Percentiles rank a stretch among this genome's conserved stretches.
phyloP scores from a whole-genome alignment of 2,888 invertebrate genomes.

The Molanna angustata region DNA sequence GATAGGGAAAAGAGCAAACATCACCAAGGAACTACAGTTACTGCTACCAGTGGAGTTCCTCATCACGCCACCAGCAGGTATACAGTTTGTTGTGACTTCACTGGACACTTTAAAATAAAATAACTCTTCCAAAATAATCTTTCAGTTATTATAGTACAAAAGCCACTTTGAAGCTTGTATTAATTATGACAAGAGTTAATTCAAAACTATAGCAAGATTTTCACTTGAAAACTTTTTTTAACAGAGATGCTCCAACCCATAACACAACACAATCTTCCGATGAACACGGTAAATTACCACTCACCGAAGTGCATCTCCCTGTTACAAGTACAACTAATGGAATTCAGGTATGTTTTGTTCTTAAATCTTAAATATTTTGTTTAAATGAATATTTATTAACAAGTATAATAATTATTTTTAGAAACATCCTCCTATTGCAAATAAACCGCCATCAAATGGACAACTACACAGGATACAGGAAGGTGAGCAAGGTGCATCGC shows the following conservation, averaged over 20 bases:
- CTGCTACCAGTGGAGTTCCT: conserved; percentile 5
- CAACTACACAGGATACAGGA: conserved; percentile 32
- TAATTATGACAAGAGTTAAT: too few species aligned
- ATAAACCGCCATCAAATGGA: conserved; percentile 28
- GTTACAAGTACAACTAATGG: conserved; percentile 25
- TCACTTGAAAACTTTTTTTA: too few species aligned
- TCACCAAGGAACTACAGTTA: conserved; percentile 12
- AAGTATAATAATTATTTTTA: conserved; percentile 10
- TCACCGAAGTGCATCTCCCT: conserved; percentile 29
- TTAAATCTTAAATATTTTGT: neutral
- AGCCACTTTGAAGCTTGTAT: too few species aligned
- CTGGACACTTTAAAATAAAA: too few species aligned
- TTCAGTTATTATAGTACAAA: too few species aligned
- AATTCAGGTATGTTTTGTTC: conserved; percentile 25
- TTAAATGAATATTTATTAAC: neutral
- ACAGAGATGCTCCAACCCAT: conserved; percentile 30
- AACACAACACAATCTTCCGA: conserved; percentile 32
- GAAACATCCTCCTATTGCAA: conserved; percentile 27
- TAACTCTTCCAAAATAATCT: too few species aligned
- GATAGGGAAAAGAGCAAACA: conserved; percentile 30
- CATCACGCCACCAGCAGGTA: conserved; percentile 30
- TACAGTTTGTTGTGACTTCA: too few species aligned
- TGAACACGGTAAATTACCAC: conserved; percentile 26
- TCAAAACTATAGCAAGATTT: too few species aligned
- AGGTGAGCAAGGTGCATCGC: conserved; percentile 8